Conservation (phyloP, 2,113 vertebrate species). For the Toxotes chatareus region DNA sequence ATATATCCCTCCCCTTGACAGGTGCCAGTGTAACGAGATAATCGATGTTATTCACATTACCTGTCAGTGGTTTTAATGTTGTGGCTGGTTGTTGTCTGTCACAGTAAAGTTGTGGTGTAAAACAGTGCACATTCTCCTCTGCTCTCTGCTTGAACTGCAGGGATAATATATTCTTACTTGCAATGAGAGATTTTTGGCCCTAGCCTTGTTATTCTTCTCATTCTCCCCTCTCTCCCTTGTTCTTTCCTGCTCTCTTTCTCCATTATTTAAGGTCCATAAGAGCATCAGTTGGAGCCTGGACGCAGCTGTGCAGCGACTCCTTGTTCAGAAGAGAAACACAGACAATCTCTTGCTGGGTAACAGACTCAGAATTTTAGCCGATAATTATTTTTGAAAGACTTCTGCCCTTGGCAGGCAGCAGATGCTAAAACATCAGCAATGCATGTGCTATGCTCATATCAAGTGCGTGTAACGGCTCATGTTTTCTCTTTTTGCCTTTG, state of each 20-base stretch:
- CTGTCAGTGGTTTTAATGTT: too few relatives aligned
- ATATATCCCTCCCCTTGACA: too few relatives aligned
- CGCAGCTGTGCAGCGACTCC: conserved; percentile 84
- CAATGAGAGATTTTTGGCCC: conserved; percentile 14
- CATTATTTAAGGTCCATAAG: conserved; percentile 87
- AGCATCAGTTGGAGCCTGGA: conserved; percentile 87
- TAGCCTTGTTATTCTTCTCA: conserved; percentile 42
- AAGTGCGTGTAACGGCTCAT: background rate
- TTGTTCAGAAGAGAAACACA: conserved; percentile 86
- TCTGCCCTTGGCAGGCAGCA: background rate
- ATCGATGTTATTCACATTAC: too few relatives aligned
- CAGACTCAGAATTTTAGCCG: conserved; percentile 6
- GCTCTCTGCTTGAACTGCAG: background rate
- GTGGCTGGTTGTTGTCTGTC: too few relatives aligned
- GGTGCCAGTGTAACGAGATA: too few relatives aligned
- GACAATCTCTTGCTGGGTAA: conserved; percentile 88
- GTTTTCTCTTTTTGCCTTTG: background rate
- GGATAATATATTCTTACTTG: conserved; percentile 29
- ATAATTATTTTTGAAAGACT: conserved; percentile 29
- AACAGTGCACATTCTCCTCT: conserved; percentile 36
- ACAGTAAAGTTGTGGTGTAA: conserved; percentile 9
- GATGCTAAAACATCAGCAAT: conserved; percentile 13
- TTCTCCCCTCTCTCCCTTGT: background rate
- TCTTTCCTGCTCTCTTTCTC: conserved; percentile 5
- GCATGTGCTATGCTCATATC: background rate